Percentiles rank a stretch among this genome's conserved stretches.
phyloP scores from a whole-genome alignment of 1,140 invertebrate genomes.

The Pectinophora gossypiella region DNA sequence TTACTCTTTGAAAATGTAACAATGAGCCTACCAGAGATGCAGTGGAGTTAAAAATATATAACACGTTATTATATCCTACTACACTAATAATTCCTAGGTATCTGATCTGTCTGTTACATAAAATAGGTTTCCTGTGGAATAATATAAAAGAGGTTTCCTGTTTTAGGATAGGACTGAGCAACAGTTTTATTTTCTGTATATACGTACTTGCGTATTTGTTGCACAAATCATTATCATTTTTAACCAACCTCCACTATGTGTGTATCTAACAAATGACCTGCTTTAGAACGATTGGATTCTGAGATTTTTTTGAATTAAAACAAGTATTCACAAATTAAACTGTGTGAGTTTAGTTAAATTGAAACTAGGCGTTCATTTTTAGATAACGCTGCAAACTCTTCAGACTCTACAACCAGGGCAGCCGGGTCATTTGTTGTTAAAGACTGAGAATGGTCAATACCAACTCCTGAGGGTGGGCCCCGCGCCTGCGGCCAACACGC shows the following conservation, averaged over 20 bases:
- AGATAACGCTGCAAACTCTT: constrained; percentile 89
- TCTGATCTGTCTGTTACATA: too few relatives aligned
- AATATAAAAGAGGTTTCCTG: too few relatives aligned
- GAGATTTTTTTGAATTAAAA: constrained; percentile 3
- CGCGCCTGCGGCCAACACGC: constrained; percentile 77
- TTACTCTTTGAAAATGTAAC: too few relatives aligned
- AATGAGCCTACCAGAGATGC: too few relatives aligned
- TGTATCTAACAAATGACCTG: constrained; percentile 54
- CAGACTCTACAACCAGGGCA: constrained; percentile 88
- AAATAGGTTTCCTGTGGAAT: too few relatives aligned
- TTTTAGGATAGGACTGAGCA: too few relatives aligned
- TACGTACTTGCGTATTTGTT: background rate
- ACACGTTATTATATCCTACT: too few relatives aligned
- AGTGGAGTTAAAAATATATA: too few relatives aligned
- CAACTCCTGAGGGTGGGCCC: constrained; percentile 92
- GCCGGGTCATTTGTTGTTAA: constrained; percentile 90
- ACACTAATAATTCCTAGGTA: too few relatives aligned
- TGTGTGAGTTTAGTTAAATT: constrained; percentile 30
- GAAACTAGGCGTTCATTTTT: constrained; percentile 71
- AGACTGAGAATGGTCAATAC: constrained; percentile 96
- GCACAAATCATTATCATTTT: constrained; percentile 10
- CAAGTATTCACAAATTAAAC: background rate
- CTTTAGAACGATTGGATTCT: constrained; percentile 34
- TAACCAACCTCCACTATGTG: constrained; percentile 16
- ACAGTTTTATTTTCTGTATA: too few relatives aligned